A percentile compares a stretch with the other conserved stretches of the same genome.
Conservation (phyloP, 2,113 vertebrate species). For the Pteruthius melanotis region DNA sequence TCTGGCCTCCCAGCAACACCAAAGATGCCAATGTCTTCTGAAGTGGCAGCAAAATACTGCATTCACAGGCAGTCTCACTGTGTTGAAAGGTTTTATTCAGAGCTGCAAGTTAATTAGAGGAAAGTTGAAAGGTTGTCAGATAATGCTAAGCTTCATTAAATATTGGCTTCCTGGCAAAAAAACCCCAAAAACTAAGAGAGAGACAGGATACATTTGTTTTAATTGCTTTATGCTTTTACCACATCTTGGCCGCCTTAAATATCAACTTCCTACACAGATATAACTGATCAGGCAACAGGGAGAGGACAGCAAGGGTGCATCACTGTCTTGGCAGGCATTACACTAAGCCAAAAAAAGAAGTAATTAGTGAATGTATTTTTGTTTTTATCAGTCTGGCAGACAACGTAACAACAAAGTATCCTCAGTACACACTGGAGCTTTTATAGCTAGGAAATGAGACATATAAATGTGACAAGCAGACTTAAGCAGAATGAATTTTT, state of each 20-base stretch:
- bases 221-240: neutral
- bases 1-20: neutral
- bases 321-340: neutral
- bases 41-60: neutral
- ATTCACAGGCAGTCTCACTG: neutral
- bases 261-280: neutral
- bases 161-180: neutral
- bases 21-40: neutral
- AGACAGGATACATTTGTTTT: neutral
- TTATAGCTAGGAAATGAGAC: neutral
- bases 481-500: neutral
- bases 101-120: constrained; percentile 20
- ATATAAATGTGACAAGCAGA: neutral
- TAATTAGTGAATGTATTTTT: neutral
- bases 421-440: neutral
- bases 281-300: neutral
- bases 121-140: constrained; percentile 26
- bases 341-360: neutral
- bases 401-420: neutral
- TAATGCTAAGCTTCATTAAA: constrained; percentile 26
- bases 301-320: neutral
- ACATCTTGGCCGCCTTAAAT: neutral
- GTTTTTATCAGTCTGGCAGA: neutral
- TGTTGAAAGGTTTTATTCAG: neutral
- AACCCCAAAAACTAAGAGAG: neutral